These are phyloP conservation scores for Melanargia galathea DNA, from an alignment of 2,888 invertebrate species.

Conservation along the genomic window DNA sequence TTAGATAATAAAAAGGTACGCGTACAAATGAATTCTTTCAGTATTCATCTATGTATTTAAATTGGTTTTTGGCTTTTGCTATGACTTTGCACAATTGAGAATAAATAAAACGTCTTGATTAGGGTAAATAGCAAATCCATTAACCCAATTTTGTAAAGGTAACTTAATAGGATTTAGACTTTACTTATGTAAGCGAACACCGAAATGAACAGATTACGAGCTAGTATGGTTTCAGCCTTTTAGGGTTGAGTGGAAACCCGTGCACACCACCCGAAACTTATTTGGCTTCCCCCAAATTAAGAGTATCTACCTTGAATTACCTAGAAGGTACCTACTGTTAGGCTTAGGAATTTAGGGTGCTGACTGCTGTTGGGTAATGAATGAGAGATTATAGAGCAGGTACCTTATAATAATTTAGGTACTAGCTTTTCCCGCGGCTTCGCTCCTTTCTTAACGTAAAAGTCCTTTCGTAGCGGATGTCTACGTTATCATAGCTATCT, in stretches of 20 bases:
- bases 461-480: too few relatives aligned
- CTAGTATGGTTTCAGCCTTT: constrained; percentile 75
- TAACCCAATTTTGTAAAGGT: constrained; percentile 58
- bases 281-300: constrained; percentile 55
- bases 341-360: too few relatives aligned
- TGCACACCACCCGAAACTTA: constrained; percentile 45
- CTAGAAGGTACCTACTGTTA: not conserved
- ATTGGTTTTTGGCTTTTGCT: not conserved
- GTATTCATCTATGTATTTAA: not conserved
- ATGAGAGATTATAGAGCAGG: too few relatives aligned
- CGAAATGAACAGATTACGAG: constrained; percentile 69
- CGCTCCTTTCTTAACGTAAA: too few relatives aligned
- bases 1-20: too few relatives aligned
- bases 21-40: not conserved
- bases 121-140: constrained; percentile 24
- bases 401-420: too few relatives aligned
- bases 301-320: constrained; percentile 3
- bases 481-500: too few relatives aligned
- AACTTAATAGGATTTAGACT: constrained; percentile 68
- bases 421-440: too few relatives aligned
- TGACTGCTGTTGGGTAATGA: too few relatives aligned
- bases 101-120: constrained; percentile 16
- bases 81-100: not conserved
- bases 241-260: constrained; percentile 67
- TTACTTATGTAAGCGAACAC: constrained; percentile 49